phyloP scores from a whole-genome alignment of 1,140 invertebrate genomes.

The Zaprionus camerounensis region DNA sequence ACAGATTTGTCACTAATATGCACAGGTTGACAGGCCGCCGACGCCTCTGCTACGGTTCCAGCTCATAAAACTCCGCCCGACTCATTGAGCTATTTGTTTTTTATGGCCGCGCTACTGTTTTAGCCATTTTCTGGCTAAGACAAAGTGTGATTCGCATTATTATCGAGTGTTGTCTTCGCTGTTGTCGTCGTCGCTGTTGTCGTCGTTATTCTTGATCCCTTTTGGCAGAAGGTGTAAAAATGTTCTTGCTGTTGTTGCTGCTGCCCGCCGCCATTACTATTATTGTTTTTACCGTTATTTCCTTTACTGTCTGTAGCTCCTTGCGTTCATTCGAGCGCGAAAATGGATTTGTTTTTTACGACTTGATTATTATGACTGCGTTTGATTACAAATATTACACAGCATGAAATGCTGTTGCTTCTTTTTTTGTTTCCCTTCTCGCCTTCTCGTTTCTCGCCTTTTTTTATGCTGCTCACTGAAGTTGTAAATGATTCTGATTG shows the following conservation, averaged over 20 bases:
- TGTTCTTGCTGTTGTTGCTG: slow-evolving; percentile 28
- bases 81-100: slow-evolving; percentile 74
- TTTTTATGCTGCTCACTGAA: slow-evolving; percentile 56
- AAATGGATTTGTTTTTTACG: slow-evolving; percentile 83
- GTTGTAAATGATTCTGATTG: slow-evolving; percentile 71
- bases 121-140: slow-evolving; percentile 9
- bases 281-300: slow-evolving; percentile 68
- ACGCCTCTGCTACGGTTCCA: neutral
- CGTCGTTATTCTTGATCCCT: slow-evolving; percentile 53
- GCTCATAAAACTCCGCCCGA: slow-evolving; percentile 56
- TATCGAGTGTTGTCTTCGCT: slow-evolving; percentile 52
- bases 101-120: slow-evolving; percentile 42
- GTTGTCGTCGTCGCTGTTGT: slow-evolving; percentile 33
- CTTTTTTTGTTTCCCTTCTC: slow-evolving; percentile 7
- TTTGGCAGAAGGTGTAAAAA: slow-evolving; percentile 75
- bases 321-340: slow-evolving; percentile 69
- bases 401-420: slow-evolving; percentile 29
- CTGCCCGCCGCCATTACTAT: slow-evolving; percentile 68
- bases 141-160: slow-evolving; percentile 46
- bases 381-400: slow-evolving; percentile 80
- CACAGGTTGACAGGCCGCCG: slow-evolving; percentile 53
- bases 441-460: slow-evolving; percentile 10
- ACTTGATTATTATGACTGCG: slow-evolving; percentile 83
- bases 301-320: slow-evolving; percentile 26
- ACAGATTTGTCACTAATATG: slow-evolving; percentile 76